Conservation (phyloP, 2,113 vertebrate species). For the Acrocephalus kingi region DNA sequence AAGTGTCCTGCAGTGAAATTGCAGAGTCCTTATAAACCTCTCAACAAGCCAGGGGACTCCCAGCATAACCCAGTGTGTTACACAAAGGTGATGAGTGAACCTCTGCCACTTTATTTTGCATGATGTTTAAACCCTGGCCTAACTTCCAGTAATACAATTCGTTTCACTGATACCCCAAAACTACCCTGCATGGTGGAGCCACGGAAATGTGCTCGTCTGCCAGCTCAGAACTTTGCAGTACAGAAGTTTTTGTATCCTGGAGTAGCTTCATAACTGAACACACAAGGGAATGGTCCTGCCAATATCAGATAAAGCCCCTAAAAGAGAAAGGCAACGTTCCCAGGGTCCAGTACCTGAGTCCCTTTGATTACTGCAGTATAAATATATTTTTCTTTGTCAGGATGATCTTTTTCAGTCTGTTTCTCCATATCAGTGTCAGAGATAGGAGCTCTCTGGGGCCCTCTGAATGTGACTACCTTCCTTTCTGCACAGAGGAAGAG, state of each 20-base stretch:
- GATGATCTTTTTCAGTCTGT: slow-evolving; percentile 5
- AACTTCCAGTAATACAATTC: background rate
- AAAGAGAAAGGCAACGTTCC: background rate
- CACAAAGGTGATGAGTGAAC: background rate
- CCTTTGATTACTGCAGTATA: background rate
- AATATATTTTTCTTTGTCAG: slow-evolving; percentile 12
- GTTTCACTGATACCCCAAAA: background rate
- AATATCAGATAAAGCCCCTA: background rate
- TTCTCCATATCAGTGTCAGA: background rate
- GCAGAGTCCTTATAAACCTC: background rate
- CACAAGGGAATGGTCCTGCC: rapidly evolving
- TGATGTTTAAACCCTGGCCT: background rate
- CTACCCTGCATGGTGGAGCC: background rate
- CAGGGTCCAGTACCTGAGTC: background rate
- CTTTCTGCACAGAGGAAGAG: background rate
- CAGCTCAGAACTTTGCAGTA: background rate
- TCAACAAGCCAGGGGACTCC: background rate
- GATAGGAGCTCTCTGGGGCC: background rate
- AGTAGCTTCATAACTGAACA: background rate
- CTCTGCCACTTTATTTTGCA: background rate
- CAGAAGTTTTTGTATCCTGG: background rate
- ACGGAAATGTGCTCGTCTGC: background rate
- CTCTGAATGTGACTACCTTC: slow-evolving; percentile 2
- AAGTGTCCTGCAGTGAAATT: background rate
- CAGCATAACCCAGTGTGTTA: background rate